Evolutionary conservation across 2,888 invertebrate species (phyloP), one percentile per base, ranked within the genome.

Genomic region (Chymomyza amoena): DNA sequence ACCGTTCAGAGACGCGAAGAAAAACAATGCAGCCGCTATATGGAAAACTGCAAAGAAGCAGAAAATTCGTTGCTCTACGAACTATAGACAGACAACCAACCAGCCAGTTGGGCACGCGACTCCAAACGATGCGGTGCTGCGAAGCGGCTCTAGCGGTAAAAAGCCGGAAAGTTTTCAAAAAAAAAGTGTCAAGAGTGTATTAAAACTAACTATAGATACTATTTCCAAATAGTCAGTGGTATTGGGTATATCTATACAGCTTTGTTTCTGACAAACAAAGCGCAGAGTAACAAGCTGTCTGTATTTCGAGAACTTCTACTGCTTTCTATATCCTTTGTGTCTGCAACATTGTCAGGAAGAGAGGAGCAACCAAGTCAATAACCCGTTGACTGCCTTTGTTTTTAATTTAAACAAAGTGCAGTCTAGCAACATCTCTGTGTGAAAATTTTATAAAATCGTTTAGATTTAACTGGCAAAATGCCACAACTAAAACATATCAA

Each of bases 21-120:
- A 45, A 45, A 45, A 13, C 39, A 45, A 45, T 45, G 39, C 39
- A 45, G 39, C 39, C 39, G 39, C 54, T 54, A 7, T 20, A n/a
- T 18, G 54, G 54, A 54, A 54, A 54, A 60, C 59, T 64, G n/a
- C 60, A 59, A 16, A 56, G 67, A 28, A 63, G 32, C 13, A 20
- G 54, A 15, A n/a, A n/a, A 51, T 51, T 51, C 39, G 13, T 13
- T 45, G 39, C 39, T 45, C 13, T 10, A 45, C 39, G 39, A 13
- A 13, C 6, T 45, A 45, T 16, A 66, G 54, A 86, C 75, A 72
- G 78, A 76, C 75, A 18, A 25, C n/a, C n/a, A n/a, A n/a, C 25
- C 25, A 16, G 54, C 83, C 78, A 83, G 83, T 83, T 78, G 78
- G 73, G 73, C 76, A 75, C 83, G 83, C 86, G 88, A 80, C 83